phyloP scores from a whole-genome alignment of 2,797 vertebrate genomes.

The Sus cebifrons region DNA sequence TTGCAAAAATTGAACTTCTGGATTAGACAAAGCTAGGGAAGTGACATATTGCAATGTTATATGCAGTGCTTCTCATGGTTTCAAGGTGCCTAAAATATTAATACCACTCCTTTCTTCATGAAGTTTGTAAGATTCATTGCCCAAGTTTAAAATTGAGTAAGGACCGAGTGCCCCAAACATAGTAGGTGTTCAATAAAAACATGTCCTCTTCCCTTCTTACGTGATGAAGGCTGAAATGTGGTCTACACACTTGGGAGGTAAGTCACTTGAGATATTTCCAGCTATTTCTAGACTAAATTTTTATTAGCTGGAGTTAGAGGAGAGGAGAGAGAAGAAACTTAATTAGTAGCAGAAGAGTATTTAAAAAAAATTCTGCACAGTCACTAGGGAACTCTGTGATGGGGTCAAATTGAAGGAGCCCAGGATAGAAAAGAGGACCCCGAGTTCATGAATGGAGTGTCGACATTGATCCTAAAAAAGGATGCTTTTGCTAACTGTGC shows the following conservation, averaged over 20 bases:
- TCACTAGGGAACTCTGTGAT: background rate
- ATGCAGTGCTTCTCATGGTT: conserved; percentile 18
- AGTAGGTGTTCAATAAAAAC: conserved; percentile 24
- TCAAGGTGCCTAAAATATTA: conserved; percentile 62
- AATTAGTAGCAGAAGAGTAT: background rate
- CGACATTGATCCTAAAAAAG: background rate
- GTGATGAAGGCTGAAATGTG: background rate
- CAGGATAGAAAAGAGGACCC: background rate
- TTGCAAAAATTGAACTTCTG: conserved; percentile 66
- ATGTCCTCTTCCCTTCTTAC: conserved; percentile 2
- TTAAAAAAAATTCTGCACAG: conserved; percentile 45
- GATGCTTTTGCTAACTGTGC: conserved; percentile 4
- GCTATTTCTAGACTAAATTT: conserved; percentile 23
- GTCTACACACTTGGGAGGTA: background rate
- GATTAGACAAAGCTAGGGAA: conserved; percentile 62
- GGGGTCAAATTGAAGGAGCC: background rate
- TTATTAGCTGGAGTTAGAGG: background rate
- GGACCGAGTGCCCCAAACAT: background rate
- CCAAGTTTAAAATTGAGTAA: conserved; percentile 49
- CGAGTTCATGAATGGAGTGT: background rate
- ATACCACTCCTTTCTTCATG: background rate
- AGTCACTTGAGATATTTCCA: background rate
- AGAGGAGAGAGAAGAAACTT: conserved; percentile 17
- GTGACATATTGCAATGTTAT: conserved; percentile 35
- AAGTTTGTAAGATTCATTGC: background rate